Conservation (phyloP, 2,113 vertebrate genomes). For the Sylvia atricapilla region DNA sequence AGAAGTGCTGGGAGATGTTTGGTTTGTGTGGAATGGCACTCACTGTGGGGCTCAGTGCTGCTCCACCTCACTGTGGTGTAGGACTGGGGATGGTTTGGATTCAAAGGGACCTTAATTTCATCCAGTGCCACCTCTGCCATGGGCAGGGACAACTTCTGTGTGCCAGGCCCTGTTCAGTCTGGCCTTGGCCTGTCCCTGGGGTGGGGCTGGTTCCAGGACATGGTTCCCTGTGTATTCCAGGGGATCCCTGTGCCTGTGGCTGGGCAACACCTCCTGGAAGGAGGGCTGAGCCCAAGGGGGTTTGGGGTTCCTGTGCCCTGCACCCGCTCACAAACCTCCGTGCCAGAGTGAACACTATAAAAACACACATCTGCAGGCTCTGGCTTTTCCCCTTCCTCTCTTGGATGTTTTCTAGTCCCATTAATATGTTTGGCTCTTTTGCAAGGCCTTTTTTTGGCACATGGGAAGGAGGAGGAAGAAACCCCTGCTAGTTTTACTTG, state of each 20-base stretch:
- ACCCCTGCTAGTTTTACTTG: constrained; percentile 6
- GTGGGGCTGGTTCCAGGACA: background rate
- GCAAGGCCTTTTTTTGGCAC: background rate
- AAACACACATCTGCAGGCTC: background rate
- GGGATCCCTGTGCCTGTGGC: background rate
- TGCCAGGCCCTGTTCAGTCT: background rate
- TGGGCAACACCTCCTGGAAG: background rate
- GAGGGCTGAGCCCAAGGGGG: background rate
- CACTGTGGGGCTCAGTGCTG: background rate
- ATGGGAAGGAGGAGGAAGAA: background rate
- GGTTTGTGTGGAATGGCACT: background rate
- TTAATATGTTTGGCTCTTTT: constrained; percentile 7
- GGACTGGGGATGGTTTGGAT: background rate
- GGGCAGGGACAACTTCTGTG: background rate
- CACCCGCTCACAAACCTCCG: background rate
- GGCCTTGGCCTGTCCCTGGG: background rate
- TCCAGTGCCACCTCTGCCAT: background rate
- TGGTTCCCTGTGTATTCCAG: background rate
- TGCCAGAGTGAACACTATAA: background rate
- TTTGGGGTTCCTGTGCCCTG: background rate
- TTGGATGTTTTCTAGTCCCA: background rate
- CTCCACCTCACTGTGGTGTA: background rate
- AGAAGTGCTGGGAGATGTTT: background rate
- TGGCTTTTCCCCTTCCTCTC: background rate
- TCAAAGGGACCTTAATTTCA: background rate